These are phyloP conservation scores for Eurois occulta DNA, from an alignment of 2,888 invertebrate species.

Conservation along the genomic window DNA sequence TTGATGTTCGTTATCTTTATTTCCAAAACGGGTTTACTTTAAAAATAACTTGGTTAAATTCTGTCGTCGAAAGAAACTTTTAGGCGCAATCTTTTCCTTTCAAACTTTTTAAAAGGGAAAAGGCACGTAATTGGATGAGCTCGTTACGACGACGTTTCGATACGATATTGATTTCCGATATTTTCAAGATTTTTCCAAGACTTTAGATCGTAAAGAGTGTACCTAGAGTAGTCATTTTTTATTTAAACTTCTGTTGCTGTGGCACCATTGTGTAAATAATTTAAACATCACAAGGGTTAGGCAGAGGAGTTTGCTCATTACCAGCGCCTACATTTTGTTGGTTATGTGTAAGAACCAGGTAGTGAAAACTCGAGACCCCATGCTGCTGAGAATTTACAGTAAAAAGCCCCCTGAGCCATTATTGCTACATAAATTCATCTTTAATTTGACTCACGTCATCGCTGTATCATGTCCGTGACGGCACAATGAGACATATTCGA, in stretches of 20 bases:
- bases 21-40: constrained; percentile 1
- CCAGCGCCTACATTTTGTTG: neutral
- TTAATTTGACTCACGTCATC: neutral
- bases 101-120: constrained; percentile 51
- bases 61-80: constrained; percentile 36
- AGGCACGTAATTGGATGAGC: constrained; percentile 56
- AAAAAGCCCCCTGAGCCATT: neutral
- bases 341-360: neutral
- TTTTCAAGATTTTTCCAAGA: constrained; percentile 26
- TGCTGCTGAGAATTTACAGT: neutral
- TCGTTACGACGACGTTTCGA: constrained; percentile 33
- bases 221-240: neutral
- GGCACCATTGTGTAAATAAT: neutral
- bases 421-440: neutral
- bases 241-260: neutral
- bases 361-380: neutral
- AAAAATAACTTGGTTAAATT: constrained; percentile 16
- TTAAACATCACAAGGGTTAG: neutral
- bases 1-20: constrained; percentile 17
- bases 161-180: constrained; percentile 56
- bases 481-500: neutral
- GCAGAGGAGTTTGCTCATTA: neutral
- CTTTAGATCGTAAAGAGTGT: neutral
- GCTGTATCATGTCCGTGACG: neutral
- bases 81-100: constrained; percentile 39